phyloP scores from a whole-genome alignment of 2,113 vertebrate species.

The Pseudorectes ferrugineus region DNA sequence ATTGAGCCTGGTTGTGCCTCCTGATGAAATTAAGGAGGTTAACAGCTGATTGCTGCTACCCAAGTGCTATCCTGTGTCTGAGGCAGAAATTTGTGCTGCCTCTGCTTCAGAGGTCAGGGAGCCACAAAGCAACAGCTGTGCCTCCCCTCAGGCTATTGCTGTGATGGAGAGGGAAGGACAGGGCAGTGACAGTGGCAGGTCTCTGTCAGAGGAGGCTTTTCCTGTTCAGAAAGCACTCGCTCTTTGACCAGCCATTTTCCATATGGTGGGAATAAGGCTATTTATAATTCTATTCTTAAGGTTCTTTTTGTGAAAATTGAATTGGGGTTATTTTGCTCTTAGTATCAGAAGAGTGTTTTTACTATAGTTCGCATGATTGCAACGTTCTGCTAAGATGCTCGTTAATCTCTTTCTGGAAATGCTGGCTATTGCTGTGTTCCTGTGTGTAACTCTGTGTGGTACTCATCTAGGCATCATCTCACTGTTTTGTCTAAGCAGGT shows the following conservation, averaged over 20 bases:
- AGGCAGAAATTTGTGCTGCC: background rate
- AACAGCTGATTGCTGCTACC: background rate
- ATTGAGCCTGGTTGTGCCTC: background rate
- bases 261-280: background rate
- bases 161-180: background rate
- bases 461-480: conserved; percentile 75
- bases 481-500: conserved; percentile 87
- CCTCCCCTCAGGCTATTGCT: background rate
- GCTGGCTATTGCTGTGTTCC: conserved; percentile 49
- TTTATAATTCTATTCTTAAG: background rate
- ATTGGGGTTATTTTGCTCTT: background rate
- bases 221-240: background rate
- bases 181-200: background rate
- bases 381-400: background rate
- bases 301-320: background rate
- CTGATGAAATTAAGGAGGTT: background rate
- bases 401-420: conserved; percentile 42
- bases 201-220: background rate
- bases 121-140: background rate
- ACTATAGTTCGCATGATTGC: background rate
- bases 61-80: background rate
- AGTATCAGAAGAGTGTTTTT: background rate
- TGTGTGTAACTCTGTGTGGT: conserved; percentile 19
- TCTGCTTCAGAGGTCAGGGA: background rate
- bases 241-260: background rate